Percentiles rank a stretch among this genome's conserved stretches.
Evolutionary conservation across 2,113 vertebrate species (phyloP).

Genomic region (Elephas maximus): DNA sequence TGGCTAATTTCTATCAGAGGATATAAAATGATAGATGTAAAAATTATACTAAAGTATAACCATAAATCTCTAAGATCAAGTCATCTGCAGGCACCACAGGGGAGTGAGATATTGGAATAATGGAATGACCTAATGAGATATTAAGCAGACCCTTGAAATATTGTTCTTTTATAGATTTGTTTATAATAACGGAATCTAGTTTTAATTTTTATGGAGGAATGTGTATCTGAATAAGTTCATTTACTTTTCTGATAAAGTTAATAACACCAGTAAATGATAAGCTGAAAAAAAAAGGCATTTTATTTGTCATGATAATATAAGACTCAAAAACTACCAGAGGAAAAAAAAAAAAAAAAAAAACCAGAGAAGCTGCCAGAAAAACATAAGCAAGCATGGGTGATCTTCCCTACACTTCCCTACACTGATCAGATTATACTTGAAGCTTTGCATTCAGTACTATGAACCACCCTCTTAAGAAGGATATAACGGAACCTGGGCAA

Average conservation of each 20-base stretch:
- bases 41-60: not conserved
- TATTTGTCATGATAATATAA: not conserved
- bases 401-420: not conserved
- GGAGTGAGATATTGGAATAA: not conserved
- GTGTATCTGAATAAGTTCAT: not conserved
- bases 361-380: not conserved
- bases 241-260: conserved; percentile 2
- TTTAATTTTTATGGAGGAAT: not conserved
- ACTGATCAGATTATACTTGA: not conserved
- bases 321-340: not conserved
- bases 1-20: not conserved
- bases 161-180: not conserved
- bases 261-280: not conserved
- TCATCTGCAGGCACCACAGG: not conserved
- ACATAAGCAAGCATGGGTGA: not conserved
- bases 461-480: not conserved
- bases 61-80: not conserved
- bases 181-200: not conserved
- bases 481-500: not conserved
- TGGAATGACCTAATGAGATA: not conserved
- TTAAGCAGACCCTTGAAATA: not conserved
- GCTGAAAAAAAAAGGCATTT: not conserved
- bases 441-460: not conserved
- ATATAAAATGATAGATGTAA: not conserved
- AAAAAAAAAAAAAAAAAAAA: too few species aligned